Base-by-base conservation (phyloP, 1,140 invertebrate species). In the Camponotus vicinus region DNA sequence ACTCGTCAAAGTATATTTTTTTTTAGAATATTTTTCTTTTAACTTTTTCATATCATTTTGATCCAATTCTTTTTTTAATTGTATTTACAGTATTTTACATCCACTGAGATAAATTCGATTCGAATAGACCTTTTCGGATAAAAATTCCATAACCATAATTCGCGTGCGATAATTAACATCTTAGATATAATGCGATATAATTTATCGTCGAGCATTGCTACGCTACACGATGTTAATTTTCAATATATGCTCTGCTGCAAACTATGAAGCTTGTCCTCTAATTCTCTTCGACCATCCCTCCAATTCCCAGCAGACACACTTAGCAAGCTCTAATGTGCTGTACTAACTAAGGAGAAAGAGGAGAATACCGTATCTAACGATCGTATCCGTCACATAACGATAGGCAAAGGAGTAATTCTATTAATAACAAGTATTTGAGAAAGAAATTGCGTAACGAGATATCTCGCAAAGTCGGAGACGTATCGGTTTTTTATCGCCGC, bases 261-360 rank as follows among this genome's bases (percentile, higher is more conserved):
- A 27, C 27, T 11, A 13, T 61, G 40, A 18, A 49, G 27, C 37
- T 61, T 45, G 79, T 75, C 40, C 69, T 75, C 52, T 73, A 83
- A 83, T 83, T 83, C 79, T 83, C 69, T 75, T 83, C 55, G 69
- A 83, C 52, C 7, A 63, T 59, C 57, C 42, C 79, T 61, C 57
- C 69, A 45, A 83, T 83, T 75, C 79, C 79, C 79, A 73, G 40
- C 40, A 73, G 79, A 52, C 55, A 83, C 55, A 61, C 79, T 83
- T 75, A 37, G 69, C 55, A 61, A 61, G 67, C 55, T 71, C 69
- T 63, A 83, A 83, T 75, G 40, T 45, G 69, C 59, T 49, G 27
- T n/a, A 45, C 32, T 75, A 83, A 83, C 69, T 27, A 27, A 13
- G 57, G 69, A 21, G 57, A 83, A 71, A 73, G 79, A 73, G 27